Conservation (phyloP, 30 jellyfish, hydroid and myxozoan genomes). For the Nemopilema nomurai region DNA sequence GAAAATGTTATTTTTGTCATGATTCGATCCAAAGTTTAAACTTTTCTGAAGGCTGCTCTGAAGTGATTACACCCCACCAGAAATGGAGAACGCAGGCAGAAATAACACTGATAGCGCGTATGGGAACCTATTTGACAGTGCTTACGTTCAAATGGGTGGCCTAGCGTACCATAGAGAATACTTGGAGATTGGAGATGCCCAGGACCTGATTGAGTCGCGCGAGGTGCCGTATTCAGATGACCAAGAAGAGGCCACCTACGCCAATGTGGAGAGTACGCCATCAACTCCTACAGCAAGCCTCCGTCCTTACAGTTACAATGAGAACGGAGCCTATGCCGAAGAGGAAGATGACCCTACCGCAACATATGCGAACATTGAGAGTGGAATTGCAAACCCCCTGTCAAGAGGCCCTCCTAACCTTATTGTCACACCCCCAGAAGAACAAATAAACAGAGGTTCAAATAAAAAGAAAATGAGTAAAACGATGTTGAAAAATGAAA, state of each 20-base stretch:
- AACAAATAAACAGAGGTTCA: not conserved
- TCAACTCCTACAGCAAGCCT: too few species aligned
- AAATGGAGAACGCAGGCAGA: not conserved
- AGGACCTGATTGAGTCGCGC: not conserved
- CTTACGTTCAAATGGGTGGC: not conserved
- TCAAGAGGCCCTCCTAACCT: not conserved
- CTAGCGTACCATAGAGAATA: not conserved
- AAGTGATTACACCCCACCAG: too few species aligned
- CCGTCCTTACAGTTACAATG: too few species aligned
- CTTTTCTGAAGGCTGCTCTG: too few species aligned
- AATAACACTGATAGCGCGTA: not conserved
- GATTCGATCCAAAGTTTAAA: too few species aligned
- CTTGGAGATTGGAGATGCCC: not conserved
- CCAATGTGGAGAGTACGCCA: too few species aligned
- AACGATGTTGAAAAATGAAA: not conserved
- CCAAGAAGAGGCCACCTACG: not conserved
- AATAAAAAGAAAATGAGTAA: not conserved
- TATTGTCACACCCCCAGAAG: not conserved
- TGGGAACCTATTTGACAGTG: not conserved
- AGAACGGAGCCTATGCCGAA: not conserved
- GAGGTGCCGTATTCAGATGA: not conserved
- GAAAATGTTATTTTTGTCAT: too few species aligned
- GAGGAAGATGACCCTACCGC: not conserved
- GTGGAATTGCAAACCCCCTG: not conserved
- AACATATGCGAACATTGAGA: not conserved